Conservation (phyloP, 2,113 vertebrate species). For the Sebastes schlegelii region DNA sequence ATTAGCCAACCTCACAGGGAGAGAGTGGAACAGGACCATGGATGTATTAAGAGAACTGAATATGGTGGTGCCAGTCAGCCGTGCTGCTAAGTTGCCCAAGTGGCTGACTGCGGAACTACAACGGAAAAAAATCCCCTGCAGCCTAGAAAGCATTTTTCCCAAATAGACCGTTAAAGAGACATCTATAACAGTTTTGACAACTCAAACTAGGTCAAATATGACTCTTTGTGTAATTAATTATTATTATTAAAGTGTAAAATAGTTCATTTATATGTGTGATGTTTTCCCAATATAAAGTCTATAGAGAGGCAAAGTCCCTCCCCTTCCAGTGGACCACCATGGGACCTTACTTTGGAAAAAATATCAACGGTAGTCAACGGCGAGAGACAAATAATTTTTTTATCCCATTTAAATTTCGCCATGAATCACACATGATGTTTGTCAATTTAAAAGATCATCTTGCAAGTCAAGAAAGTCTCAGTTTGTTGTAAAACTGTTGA, state of each 20-base stretch:
- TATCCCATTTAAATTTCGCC: too few relatives aligned
- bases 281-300: not conserved
- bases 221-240: not conserved
- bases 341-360: too few relatives aligned
- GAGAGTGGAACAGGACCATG: not conserved
- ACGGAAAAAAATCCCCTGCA: not conserved
- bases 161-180: not conserved
- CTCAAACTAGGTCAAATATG: not conserved
- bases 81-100: not conserved
- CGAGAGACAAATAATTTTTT: too few relatives aligned
- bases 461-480: too few relatives aligned
- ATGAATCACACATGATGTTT: too few relatives aligned
- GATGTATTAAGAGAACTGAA: not conserved
- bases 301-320: not conserved
- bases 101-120: not conserved
- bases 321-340: too few relatives aligned
- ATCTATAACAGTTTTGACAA: not conserved
- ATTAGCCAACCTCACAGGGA: not conserved
- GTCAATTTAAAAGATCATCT: too few relatives aligned
- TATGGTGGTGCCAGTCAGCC: not conserved
- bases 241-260: not conserved
- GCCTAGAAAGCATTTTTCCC: not conserved
- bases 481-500: too few relatives aligned
- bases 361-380: too few relatives aligned
- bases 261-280: not conserved